Evolutionary conservation across 2,797 vertebrate species (phyloP), one percentile per base, ranked within the genome.

Genomic region (Eulemur albifrons): DNA sequence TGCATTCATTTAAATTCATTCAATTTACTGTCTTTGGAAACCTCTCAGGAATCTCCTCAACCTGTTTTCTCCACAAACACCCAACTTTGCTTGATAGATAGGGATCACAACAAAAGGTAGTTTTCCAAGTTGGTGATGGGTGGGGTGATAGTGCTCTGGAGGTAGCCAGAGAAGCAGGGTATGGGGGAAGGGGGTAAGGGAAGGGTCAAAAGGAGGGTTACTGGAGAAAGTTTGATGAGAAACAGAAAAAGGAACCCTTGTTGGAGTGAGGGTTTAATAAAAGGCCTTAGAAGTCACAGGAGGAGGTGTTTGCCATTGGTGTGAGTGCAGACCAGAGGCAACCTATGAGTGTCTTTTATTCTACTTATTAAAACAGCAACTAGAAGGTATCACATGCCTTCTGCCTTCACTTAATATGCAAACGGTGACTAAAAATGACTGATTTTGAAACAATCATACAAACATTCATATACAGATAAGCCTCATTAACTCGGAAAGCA

Each of bases 381-480:
- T 27, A 88, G 57, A 96, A 80, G 57, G 30, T 90, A 40, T 94
- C 65, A 23, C 6, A 14, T 94, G 59, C n/a, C 30, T 96, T 94
- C 70, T 92, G 8, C 87, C 70, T 86, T 93, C 35, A 88, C n/a
- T 83, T 97, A 96, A 48, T 75, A 63, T 76, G 48, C 72, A 93
- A 75, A 88, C 32, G 65, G 2, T 96, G 76, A 48, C 69, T 30
- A 87, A 96, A 96, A 97, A 81, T 88, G 82, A 96, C 79, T 89
- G 83, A 75, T 93, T 97, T 89, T 93, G 79, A 90, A 73, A 95
- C 40, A 87, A 0, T 93, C 59, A 7, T 83, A 83, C 45, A 82
- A 86, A 86, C 48, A 94, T 94, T 65, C 52, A 59, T 95, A 67
- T 80, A 90, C n/a, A 94, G 69, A 95, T 94, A 96, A 88, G 76